These are phyloP conservation scores for Hetaerina titia DNA, from an alignment of 2,888 invertebrate genomes.

Conservation along the genomic window DNA sequence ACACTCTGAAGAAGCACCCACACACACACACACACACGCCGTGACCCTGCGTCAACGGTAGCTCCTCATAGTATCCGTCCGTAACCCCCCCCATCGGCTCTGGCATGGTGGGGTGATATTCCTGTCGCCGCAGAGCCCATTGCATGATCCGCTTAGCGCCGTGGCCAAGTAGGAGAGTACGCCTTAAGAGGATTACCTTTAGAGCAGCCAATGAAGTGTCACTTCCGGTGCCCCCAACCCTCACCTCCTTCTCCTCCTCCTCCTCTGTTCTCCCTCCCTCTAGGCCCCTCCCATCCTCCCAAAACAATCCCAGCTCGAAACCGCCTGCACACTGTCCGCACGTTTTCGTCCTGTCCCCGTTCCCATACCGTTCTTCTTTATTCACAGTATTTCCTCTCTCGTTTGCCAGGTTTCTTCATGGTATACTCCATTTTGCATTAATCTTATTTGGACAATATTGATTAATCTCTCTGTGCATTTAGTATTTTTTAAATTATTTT, in stretches of 20 bases:
- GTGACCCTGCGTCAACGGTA: background rate
- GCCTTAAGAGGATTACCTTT: slow-evolving; percentile 47
- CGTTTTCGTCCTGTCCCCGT: background rate
- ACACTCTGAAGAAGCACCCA: background rate
- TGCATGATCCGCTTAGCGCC: slow-evolving; percentile 61
- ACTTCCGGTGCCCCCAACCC: slow-evolving; percentile 52
- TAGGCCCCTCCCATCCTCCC: background rate
- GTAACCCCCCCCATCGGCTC: slow-evolving; percentile 11
- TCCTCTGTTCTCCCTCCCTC: background rate
- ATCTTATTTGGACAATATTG: too few species aligned
- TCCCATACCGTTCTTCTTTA: background rate
- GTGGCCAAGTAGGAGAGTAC: slow-evolving; percentile 34
- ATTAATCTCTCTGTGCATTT: too few species aligned
- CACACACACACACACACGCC: background rate
- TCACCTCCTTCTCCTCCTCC: background rate
- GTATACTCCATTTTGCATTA: background rate
- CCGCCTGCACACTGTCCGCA: background rate
- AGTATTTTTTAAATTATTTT: too few species aligned
- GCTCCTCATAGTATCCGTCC: background rate
- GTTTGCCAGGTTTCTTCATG: background rate
- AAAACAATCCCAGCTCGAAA: background rate
- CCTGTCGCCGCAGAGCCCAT: slow-evolving; percentile 29
- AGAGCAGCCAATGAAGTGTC: slow-evolving; percentile 63
- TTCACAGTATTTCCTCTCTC: background rate
- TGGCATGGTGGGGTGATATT: background rate